phyloP scores from a whole-genome alignment of 2,113 vertebrate species.

The Galemys pyrenaicus region DNA sequence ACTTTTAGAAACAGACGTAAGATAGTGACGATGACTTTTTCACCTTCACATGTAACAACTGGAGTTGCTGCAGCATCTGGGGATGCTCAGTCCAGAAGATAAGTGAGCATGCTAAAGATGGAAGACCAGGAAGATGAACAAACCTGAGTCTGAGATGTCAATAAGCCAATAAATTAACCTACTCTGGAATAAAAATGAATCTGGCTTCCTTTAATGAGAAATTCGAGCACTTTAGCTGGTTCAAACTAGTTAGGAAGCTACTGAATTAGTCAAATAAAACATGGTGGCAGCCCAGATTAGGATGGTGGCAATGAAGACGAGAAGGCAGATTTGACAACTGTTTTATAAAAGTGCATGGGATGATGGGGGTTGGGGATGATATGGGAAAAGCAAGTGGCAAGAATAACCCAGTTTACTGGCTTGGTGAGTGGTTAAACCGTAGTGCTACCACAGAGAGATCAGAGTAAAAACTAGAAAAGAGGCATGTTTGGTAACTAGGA shows the following conservation, averaged over 20 bases:
- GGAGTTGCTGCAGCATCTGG: background rate
- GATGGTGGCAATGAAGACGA: background rate
- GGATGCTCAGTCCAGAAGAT: background rate
- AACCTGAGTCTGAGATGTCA: background rate
- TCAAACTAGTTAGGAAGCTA: slow-evolving; percentile 15
- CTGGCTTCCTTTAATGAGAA: background rate
- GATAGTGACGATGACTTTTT: background rate
- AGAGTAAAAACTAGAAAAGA: background rate
- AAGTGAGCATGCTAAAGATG: background rate
- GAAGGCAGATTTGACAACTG: background rate
- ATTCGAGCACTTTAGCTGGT: background rate
- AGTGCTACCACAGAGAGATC: background rate
- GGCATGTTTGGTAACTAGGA: background rate
- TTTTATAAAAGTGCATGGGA: background rate
- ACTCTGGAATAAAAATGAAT: background rate
- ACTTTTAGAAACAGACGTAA: slow-evolving; percentile 34
- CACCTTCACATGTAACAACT: background rate
- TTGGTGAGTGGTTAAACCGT: background rate
- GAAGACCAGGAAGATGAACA: background rate
- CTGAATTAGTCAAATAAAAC: background rate
- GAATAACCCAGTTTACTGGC: background rate
- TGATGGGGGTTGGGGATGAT: background rate
- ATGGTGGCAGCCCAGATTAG: background rate
- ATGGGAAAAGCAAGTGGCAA: background rate
- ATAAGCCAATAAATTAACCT: background rate